A percentile compares a stretch with the other conserved stretches of the same genome.
Evolutionary conservation across 2,797 vertebrate species (phyloP).

Genomic region (Etheostoma perlongum): DNA sequence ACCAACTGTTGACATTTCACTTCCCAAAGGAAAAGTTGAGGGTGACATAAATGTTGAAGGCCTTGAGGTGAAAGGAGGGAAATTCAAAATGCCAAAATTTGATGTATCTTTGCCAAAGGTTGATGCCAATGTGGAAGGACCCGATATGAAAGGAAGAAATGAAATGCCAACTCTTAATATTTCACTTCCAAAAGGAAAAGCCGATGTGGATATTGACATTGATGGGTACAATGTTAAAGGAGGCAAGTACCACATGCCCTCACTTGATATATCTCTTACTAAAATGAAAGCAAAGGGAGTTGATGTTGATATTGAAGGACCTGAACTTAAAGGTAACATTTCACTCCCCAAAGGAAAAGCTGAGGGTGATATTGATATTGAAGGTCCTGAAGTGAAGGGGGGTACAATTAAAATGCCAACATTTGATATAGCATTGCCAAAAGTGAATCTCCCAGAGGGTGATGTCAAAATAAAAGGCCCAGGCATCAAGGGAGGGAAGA

Average conservation of each 20-base stretch:
- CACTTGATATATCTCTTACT: conserved; percentile 66
- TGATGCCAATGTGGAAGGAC: conserved; percentile 49
- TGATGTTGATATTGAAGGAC: conserved; percentile 42
- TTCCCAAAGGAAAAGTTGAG: conserved; percentile 56
- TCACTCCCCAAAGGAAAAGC: conserved; percentile 59
- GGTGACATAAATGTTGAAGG: conserved; percentile 47
- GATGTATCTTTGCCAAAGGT: conserved; percentile 65
- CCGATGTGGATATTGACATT: conserved; percentile 30
- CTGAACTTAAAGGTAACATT: conserved; percentile 45
- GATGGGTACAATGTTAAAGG: conserved; percentile 55
- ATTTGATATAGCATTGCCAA: conserved; percentile 63
- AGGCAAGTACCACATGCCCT: conserved; percentile 64
- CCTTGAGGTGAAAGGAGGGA: conserved; percentile 48
- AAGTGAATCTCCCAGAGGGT: conserved; percentile 35
- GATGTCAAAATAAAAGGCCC: conserved; percentile 53
- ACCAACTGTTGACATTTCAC: conserved; percentile 64
- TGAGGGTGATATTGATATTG: conserved; percentile 56
- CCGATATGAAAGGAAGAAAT: conserved; percentile 51
- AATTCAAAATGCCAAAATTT: conserved; percentile 60
- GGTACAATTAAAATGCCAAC: conserved; percentile 64
- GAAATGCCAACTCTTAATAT: conserved; percentile 61
- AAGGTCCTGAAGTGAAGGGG: conserved; percentile 42
- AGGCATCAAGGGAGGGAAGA: conserved; percentile 45
- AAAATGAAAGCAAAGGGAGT: conserved; percentile 52
- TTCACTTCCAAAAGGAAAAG: conserved; percentile 60